Evolutionary conservation across 2,797 vertebrate genomes (phyloP).

Genomic region (Zalophus californianus): DNA sequence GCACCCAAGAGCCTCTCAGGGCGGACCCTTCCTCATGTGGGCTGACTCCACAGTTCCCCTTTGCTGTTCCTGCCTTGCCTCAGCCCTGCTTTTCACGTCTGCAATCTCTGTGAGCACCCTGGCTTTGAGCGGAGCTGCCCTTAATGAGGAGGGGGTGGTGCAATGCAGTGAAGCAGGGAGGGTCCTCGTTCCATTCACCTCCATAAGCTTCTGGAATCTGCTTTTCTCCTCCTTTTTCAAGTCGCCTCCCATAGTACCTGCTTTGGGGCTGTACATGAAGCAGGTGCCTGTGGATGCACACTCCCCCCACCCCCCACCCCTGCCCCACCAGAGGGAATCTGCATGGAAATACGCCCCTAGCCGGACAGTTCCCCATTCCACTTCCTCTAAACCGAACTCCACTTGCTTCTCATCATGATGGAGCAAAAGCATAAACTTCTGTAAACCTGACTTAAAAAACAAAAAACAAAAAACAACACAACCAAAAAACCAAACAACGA

Average conservation of each 20-base stretch:
- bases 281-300: rapidly evolving
- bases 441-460: neutral
- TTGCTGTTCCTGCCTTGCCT: rapidly evolving
- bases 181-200: no score
- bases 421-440: neutral
- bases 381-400: neutral
- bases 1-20: neutral
- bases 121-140: neutral
- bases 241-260: rapidly evolving
- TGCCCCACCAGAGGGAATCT: neutral
- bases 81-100: neutral
- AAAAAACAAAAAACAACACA: neutral
- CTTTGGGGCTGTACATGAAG: rapidly evolving
- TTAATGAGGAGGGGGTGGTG: rapidly evolving
- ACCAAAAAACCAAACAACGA: rapidly evolving
- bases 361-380: neutral
- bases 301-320: neutral
- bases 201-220: rapidly evolving
- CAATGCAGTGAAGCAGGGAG: rapidly evolving
- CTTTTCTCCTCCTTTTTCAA: rapidly evolving
- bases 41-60: neutral
- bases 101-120: neutral
- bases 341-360: rapidly evolving
- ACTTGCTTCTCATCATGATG: rapidly evolving
- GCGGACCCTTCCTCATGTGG: no score